phyloP scores from a whole-genome alignment of 2,113 vertebrate genomes.

The Gambusia holbrooki region DNA sequence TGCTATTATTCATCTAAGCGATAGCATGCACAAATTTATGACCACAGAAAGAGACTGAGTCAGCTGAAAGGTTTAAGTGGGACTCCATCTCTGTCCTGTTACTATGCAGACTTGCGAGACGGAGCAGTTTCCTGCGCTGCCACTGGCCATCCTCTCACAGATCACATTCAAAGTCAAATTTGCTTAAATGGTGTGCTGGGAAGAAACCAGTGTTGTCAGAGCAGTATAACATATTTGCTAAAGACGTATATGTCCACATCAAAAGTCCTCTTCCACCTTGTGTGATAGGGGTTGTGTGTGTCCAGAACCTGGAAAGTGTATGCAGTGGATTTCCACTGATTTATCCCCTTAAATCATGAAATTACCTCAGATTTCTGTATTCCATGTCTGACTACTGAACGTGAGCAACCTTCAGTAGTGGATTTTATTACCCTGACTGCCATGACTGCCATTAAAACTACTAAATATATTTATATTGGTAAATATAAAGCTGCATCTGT shows the following conservation, averaged over 20 bases:
- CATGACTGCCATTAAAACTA: background rate
- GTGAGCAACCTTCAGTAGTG: background rate
- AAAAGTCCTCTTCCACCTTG: conserved; percentile 19
- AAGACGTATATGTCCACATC: conserved; percentile 30
- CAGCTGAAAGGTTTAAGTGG: conserved; percentile 71
- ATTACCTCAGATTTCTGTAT: background rate
- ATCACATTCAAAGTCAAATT: conserved; percentile 67
- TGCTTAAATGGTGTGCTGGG: conserved; percentile 42
- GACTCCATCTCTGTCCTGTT: conserved; percentile 69
- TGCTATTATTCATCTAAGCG: conserved; percentile 20
- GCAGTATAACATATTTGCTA: conserved; percentile 31
- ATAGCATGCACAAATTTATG: conserved; percentile 26
- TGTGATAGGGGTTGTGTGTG: conserved; percentile 8
- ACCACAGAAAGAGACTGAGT: conserved; percentile 54
- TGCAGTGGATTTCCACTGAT: too few relatives aligned
- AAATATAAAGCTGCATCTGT: too few relatives aligned
- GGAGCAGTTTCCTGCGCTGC: conserved; percentile 47
- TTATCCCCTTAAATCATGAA: background rate
- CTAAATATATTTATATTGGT: too few relatives aligned
- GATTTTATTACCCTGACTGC: background rate
- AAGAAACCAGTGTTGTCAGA: conserved; percentile 41
- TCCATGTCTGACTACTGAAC: background rate
- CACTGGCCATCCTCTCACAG: conserved; percentile 58
- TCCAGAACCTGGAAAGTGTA: background rate
- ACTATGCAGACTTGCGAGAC: conserved; percentile 75